Evolutionary conservation across 2,888 invertebrate species (phyloP), one percentile per base, ranked within the genome.

Genomic region (Andrena fulva): DNA sequence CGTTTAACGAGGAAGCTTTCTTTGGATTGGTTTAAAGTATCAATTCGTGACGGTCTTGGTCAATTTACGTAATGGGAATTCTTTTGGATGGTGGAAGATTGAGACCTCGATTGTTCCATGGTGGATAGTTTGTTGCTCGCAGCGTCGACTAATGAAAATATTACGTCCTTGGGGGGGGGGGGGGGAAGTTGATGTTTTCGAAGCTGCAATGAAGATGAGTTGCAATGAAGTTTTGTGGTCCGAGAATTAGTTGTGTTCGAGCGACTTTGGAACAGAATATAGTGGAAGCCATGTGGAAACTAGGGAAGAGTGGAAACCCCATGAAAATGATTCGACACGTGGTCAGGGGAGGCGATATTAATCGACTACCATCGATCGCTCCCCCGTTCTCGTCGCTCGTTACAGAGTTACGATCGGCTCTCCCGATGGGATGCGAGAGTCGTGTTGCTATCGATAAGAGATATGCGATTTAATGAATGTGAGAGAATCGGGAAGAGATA

Each of bases 381-480:
- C 71, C 59, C 77, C 50, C 66, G 35, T 42, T 69, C 35, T 71
- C 24, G n/a, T n/a, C 33, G 68, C 56, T 69, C 64, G 63, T 78
- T 80, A 84, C 59, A 42, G 73, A 77, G 48, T 76, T 69, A 48
- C 68, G 68, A 24, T 6, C 52, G 63, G n/a, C 27, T 29, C 24
- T 54, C 33, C 31, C 48, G 42, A 73, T 75, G 62, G 71, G 71
- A 78, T 68, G 83, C 56, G 72, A 68, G 73, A 80, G 69, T 87
- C 81, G 63, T 80, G 74, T 83, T 75, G 80, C 78, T 72, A 80
- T 83, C 83, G 86, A 83, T 85, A 82, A 67, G 42, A 78, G 89
- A 89, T 89, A 89, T 29, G 33, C 42, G 56, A 69, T 56, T 63
- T 85, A 88, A 89, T 83, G 72, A 86, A 85, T 88, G 87, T 88